Conservation (phyloP, 2,113 vertebrate species). For the Cavia porcellus region DNA sequence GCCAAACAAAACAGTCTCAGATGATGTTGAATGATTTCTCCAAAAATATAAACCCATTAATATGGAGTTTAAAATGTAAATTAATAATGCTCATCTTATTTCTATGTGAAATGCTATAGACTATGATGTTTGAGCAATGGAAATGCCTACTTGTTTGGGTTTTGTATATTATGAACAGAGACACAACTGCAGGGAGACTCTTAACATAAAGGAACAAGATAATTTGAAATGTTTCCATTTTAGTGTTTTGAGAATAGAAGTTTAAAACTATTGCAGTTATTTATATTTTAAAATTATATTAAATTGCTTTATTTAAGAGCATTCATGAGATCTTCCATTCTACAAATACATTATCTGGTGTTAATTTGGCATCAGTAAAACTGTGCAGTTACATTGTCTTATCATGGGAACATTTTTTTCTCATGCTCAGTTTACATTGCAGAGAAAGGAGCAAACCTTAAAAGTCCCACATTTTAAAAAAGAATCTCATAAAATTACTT, state of each 20-base stretch:
- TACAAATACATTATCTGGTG: conserved; percentile 25
- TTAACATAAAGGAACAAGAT: conserved; percentile 45
- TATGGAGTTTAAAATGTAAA: conserved; percentile 51
- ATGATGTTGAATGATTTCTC: conserved; percentile 70
- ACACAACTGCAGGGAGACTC: conserved; percentile 41
- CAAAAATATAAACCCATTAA: conserved; percentile 68
- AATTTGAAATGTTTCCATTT: conserved; percentile 70
- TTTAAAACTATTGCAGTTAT: conserved; percentile 41
- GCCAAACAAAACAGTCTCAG: conserved; percentile 66
- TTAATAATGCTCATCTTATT: conserved; percentile 63
- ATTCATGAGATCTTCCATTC: conserved; percentile 51
- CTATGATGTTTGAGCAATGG: conserved; percentile 44
- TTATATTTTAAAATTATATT: conserved; percentile 58
- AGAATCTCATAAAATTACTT: conserved; percentile 4
- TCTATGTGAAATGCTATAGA: conserved; percentile 62
- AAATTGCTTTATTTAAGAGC: conserved; percentile 55
- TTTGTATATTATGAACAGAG: conserved; percentile 46
- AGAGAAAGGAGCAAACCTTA: conserved; percentile 40
- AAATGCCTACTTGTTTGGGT: conserved; percentile 62
- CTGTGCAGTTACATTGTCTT: conserved; percentile 19
- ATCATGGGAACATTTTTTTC: conserved; percentile 46
- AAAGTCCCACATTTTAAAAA: conserved; percentile 13
- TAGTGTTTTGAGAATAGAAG: conserved; percentile 53
- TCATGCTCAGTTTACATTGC: conserved; percentile 40
- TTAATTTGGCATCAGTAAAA: conserved; percentile 68